Base-by-base conservation (phyloP, 2,888 invertebrate species). In the Drosophila nr. perissopoda region DNA sequence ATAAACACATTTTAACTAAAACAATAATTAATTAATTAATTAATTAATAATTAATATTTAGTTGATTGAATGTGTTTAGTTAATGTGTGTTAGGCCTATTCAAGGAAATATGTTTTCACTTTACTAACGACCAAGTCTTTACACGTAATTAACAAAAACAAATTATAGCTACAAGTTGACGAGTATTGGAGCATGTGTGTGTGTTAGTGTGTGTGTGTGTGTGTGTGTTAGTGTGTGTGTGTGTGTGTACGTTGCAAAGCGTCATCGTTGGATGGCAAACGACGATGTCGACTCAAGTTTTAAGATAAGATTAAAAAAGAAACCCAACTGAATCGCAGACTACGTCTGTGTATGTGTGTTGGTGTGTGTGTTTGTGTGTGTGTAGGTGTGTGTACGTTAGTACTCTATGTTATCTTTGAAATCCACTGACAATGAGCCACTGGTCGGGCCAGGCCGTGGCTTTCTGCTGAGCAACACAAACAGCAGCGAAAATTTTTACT, bases 281-380 rank as follows among this genome's bases (percentile, higher is more conserved):
- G 68, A 83, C 77, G 68, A 83, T 83, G 84, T 81, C 87, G 89
- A 90, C 83, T 88, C 90, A 82, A 87, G 82, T 91, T 91, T 90
- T 83, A 90, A 89, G 91, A 89, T 89, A 89, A 89, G 91, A 91
- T 89, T 89, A 83, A 87, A 83, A 63, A 66, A 64, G 46, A 81
- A 78, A 83, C 78, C 58, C 49, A 71, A 80, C 70, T 82, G 75
- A 75, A 73, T 71, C 63, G 72, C 70, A 64, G 68, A 61, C 64
- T 68, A 34, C 16, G 48, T 53, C 46, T 56, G 42, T 25, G 18
- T n/a, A 33, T 58, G 29, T 57, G 33, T 57, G 33, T 53, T 65
- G 70, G 42, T 46, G 38, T 58, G 25, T 18, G 70, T 56, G 42
- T 64, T 11, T 18, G 42, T 57, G 53, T 63, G n/a, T 62, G 38